These are phyloP conservation scores for Platygyra sinensis DNA, from an alignment of 64 coral and sea anemone genomes.

Conservation along the genomic window DNA sequence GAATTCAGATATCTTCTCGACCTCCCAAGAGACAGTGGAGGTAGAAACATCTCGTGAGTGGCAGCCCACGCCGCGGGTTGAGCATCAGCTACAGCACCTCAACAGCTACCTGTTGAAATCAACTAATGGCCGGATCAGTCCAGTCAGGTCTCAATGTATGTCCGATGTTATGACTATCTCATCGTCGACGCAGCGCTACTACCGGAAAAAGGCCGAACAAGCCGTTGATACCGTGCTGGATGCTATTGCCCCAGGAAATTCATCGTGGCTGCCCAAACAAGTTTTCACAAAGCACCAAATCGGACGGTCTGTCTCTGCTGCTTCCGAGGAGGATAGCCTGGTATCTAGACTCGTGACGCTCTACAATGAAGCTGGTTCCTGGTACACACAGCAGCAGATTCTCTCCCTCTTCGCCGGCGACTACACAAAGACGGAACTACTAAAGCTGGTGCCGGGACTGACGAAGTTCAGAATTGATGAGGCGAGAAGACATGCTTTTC, in stretches of 20 bases:
- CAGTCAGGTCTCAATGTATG: constrained; percentile 45
- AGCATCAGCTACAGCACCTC: not conserved
- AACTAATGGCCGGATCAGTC: constrained; percentile 35
- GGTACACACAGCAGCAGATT: constrained; percentile 1
- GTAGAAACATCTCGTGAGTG: constrained; percentile 22
- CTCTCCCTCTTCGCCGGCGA: not conserved
- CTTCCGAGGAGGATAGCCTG: constrained; percentile 13
- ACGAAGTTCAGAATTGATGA: constrained; percentile 37
- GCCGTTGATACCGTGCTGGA: constrained; percentile 26
- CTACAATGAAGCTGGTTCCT: constrained; percentile 5
- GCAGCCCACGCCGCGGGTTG: constrained; percentile 27
- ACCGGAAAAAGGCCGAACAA: constrained; percentile 32
- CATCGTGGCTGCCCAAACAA: constrained; percentile 22
- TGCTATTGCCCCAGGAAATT: constrained; percentile 55
- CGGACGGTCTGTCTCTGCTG: not conserved
- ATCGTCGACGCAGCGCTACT: constrained; percentile 19
- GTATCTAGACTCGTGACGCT: constrained; percentile 16
- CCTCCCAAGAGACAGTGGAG: not conserved
- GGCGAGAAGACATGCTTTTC: constrained; percentile 15
- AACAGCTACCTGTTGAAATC: constrained; percentile 22
- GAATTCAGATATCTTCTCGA: constrained; percentile 13
- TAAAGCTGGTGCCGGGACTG: constrained; percentile 2
- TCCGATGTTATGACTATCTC: constrained; percentile 45
- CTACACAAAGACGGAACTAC: not conserved
- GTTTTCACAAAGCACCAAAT: not conserved